phyloP scores from a whole-genome alignment of 2,888 invertebrate species.

The Seladonia tumulorum region DNA sequence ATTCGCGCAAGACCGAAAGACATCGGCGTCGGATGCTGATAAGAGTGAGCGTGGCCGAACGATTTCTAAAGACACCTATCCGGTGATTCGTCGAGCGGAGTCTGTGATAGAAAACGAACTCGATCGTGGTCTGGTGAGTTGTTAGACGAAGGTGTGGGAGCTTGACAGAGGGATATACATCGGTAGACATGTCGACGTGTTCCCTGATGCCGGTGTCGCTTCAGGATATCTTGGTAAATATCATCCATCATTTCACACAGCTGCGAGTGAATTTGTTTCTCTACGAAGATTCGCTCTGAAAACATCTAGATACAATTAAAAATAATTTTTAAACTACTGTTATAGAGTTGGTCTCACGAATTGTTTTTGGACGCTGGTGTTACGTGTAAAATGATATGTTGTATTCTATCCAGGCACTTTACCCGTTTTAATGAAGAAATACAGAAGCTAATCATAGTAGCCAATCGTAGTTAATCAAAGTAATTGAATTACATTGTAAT shows the following conservation, averaged over 20 bases:
- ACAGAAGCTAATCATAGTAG: too few relatives aligned
- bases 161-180: slow-evolving; percentile 15
- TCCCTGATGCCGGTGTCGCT: slow-evolving; percentile 83
- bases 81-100: slow-evolving; percentile 1
- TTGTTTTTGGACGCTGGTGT: too few relatives aligned
- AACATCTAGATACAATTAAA: too few relatives aligned
- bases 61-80: background rate
- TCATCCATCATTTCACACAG: slow-evolving; percentile 28
- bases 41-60: slow-evolving; percentile 5
- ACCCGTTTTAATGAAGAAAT: too few relatives aligned
- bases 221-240: slow-evolving; percentile 83
- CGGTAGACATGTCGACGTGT: slow-evolving; percentile 80
- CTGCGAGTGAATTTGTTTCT: background rate
- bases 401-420: too few relatives aligned
- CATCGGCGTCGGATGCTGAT: background rate
- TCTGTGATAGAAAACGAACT: slow-evolving; percentile 20
- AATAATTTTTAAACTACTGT: too few relatives aligned
- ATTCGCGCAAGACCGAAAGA: background rate
- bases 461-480: too few relatives aligned
- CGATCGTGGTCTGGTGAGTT: background rate
- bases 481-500: too few relatives aligned
- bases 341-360: too few relatives aligned
- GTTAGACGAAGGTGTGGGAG: background rate
- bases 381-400: too few relatives aligned
- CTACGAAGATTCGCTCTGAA: background rate